These are phyloP conservation scores for Autographa gamma DNA, from an alignment of 2,888 invertebrate species.

Conservation along the genomic window DNA sequence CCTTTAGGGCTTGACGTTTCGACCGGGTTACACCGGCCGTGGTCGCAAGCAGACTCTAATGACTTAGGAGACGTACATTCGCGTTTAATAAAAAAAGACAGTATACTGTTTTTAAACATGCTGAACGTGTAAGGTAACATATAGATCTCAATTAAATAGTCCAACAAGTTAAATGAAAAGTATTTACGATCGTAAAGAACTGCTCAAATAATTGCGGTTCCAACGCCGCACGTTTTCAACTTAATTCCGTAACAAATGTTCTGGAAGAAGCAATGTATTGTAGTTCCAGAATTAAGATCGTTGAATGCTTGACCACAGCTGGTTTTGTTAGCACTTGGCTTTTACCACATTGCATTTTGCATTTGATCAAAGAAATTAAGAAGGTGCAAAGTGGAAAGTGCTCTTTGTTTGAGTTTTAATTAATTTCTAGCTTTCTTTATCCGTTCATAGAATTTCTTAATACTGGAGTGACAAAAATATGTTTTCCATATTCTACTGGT, in stretches of 20 bases:
- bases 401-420: too few relatives aligned
- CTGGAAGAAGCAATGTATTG: not conserved
- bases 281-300: constrained; percentile 12
- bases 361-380: not conserved
- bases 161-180: not conserved
- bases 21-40: too few relatives aligned
- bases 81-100: too few relatives aligned
- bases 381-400: too few relatives aligned
- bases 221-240: constrained; percentile 27
- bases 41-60: too few relatives aligned
- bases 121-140: not conserved
- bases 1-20: too few relatives aligned
- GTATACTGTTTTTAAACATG: too few relatives aligned
- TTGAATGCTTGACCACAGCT: not conserved
- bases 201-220: constrained; percentile 36
- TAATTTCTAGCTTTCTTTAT: too few relatives aligned
- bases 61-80: too few relatives aligned
- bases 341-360: not conserved
- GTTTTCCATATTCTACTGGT: too few relatives aligned
- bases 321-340: not conserved
- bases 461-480: too few relatives aligned
- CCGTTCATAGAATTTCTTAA: too few relatives aligned
- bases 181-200: constrained; percentile 8
- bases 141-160: not conserved
- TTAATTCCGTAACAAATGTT: constrained; percentile 29